Base-by-base conservation (phyloP, 1,140 invertebrate genomes). In the Penaeus chinensis region DNA sequence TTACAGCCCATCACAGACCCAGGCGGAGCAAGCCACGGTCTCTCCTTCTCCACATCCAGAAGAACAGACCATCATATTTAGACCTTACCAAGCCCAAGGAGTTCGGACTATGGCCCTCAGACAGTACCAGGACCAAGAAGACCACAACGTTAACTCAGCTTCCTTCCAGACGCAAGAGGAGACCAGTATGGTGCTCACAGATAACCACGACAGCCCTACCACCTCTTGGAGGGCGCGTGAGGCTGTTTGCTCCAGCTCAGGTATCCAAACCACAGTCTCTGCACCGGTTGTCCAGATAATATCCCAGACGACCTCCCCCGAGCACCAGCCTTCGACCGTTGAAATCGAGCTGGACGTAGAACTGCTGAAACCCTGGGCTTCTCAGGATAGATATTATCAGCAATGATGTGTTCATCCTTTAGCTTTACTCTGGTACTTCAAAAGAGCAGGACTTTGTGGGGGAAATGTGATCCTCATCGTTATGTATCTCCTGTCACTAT, bases 11-110 rank as follows among this genome's bases (percentile, higher is more conserved):
- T 32, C 78, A 10, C 85, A 74, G 65, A 27, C 71, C 42, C 27
- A 74, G 27, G 79, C n/a, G 61, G 85, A 87, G 74, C 85, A 87
- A 69, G 80, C 69, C 54, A 32, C 24, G 85, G 85, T 87, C 66
- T 87, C 79, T 62, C n/a, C 69, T 22, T 87, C 85, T 87, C 85
- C 85, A 65, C 85, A 87, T 24, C 85, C 78, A 16, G 71, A 87
- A 66, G 85, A 87, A 62, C 85, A 87, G 65, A 87, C 85, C 27
- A 74, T 87, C 22, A 87, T 87, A 19, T 87, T 87, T 80, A 82
- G 85, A 87, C 85, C 85, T 76, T 87, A 82, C 79, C 85, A 87
- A 82, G 80, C 78, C 85, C 85, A 87, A 87, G 85, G 85, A 32
- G 85, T 87, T 74, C 85, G 85, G 85, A 87, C 85, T 66, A 71